These are phyloP conservation scores for Lochmaea capreae DNA, from an alignment of 2,888 invertebrate species.

Conservation along the genomic window DNA sequence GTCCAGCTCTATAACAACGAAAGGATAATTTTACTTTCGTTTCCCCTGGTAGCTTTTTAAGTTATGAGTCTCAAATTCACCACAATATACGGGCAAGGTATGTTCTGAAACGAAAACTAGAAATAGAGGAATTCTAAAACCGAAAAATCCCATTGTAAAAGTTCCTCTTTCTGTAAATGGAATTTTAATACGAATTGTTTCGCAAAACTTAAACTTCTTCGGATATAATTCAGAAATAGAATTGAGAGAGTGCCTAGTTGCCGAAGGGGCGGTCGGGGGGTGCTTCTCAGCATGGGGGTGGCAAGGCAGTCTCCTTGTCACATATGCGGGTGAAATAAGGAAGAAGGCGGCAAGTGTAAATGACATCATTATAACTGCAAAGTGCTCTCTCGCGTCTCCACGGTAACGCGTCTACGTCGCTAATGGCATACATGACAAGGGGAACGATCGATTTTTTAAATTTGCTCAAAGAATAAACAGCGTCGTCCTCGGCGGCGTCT, in stretches of 20 bases:
- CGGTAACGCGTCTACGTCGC: constrained; percentile 64
- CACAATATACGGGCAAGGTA: not conserved
- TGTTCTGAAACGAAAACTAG: not conserved
- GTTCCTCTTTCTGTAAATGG: constrained; percentile 48
- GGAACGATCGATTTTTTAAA: constrained; percentile 67
- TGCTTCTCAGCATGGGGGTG: constrained; percentile 42
- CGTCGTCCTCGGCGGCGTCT: constrained; percentile 51
- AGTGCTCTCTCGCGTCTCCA: constrained; percentile 67
- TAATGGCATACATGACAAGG: constrained; percentile 68
- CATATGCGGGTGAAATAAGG: constrained; percentile 64
- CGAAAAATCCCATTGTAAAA: constrained; percentile 23
- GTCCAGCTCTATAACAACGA: too few species aligned
- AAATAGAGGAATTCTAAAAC: not conserved
- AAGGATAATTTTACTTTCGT: not conserved
- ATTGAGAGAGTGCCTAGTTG: constrained; percentile 42
- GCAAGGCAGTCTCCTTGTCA: constrained; percentile 51
- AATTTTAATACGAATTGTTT: constrained; percentile 56
- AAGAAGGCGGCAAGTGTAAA: constrained; percentile 67
- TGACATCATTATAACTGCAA: constrained; percentile 69
- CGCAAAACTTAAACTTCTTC: constrained; percentile 49
- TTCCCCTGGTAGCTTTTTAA: not conserved
- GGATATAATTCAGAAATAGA: constrained; percentile 52
- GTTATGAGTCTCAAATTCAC: not conserved
- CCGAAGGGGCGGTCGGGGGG: constrained; percentile 30
- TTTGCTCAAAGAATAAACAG: constrained; percentile 66